phyloP scores from a whole-genome alignment of 2,113 vertebrate species.

The Verasper variegatus region DNA sequence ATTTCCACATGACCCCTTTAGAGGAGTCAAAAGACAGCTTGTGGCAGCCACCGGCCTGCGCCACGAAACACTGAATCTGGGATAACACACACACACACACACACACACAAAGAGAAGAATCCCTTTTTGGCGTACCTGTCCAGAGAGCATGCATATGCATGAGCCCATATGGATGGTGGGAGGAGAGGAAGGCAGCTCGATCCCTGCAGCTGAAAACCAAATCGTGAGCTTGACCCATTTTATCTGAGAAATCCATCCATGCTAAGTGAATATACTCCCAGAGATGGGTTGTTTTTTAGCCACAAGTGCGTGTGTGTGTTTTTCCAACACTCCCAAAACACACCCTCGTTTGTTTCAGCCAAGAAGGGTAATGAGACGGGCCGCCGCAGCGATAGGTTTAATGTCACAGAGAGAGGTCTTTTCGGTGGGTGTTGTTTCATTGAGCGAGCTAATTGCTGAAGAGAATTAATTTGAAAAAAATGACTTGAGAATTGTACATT shows the following conservation, averaged over 20 bases:
- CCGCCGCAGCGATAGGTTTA: slow-evolving; percentile 55
- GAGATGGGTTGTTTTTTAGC: slow-evolving; percentile 32
- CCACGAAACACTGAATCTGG: slow-evolving; percentile 25
- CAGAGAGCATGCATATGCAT: slow-evolving; percentile 69
- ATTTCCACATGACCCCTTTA: slow-evolving; percentile 45
- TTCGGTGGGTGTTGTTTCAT: slow-evolving; percentile 61
- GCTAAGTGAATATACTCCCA: slow-evolving; percentile 2
- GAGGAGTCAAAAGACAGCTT: slow-evolving; percentile 57
- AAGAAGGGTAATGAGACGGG: slow-evolving; percentile 60
- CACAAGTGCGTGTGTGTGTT: slow-evolving; percentile 16
- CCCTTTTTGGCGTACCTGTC: slow-evolving; percentile 60
- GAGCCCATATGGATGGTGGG: slow-evolving; percentile 73
- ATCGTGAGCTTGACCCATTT: slow-evolving; percentile 66
- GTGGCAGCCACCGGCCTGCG: slow-evolving; percentile 1
- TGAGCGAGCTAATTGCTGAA: slow-evolving; percentile 70
- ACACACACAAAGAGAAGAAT: neutral
- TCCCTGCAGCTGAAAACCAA: slow-evolving; percentile 61
- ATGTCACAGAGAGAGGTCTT: slow-evolving; percentile 69
- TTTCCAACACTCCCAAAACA: slow-evolving; percentile 41
- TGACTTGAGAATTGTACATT: slow-evolving; percentile 69
- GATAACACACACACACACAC: slow-evolving; percentile 16
- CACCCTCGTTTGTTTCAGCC: slow-evolving; percentile 65
- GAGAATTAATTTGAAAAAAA: slow-evolving; percentile 70
- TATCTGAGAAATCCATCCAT: slow-evolving; percentile 54
- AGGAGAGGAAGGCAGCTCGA: slow-evolving; percentile 64